Conservation (phyloP, 2,888 invertebrate genomes). For the Heliconius erato region DNA sequence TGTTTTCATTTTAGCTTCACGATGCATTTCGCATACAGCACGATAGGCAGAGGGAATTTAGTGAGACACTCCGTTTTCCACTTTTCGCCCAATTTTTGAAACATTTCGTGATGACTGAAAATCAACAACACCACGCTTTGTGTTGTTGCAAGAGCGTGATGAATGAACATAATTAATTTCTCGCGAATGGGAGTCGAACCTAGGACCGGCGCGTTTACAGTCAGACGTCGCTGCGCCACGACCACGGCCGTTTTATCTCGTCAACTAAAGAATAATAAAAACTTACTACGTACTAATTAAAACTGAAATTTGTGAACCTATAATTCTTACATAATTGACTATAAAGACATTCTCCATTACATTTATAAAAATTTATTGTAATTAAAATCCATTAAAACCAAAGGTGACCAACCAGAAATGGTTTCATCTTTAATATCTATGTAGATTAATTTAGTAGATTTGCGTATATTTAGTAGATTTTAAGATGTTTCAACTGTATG, state of each 20-base stretch:
- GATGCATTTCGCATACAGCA: not conserved
- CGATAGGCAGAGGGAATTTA: not conserved
- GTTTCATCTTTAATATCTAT: slow-evolving; percentile 27
- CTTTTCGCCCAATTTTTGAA: not conserved
- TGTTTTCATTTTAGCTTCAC: not conserved
- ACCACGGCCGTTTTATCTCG: not conserved
- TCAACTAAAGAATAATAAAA: not conserved
- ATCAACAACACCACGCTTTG: not conserved
- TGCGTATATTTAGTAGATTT: slow-evolving; percentile 35
- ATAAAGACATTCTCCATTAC: slow-evolving; percentile 3
- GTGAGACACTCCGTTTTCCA: not conserved
- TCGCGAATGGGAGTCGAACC: not conserved
- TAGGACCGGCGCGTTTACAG: not conserved
- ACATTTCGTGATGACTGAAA: not conserved
- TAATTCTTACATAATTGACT: slow-evolving; percentile 30
- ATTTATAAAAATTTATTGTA: slow-evolving; percentile 28
- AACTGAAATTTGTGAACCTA: slow-evolving; percentile 30
- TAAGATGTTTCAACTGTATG: slow-evolving; percentile 23
- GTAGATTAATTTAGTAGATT: slow-evolving; percentile 33
- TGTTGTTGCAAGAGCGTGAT: not conserved
- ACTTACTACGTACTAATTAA: not conserved
- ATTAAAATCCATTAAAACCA: slow-evolving; percentile 23
- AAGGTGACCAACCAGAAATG: slow-evolving; percentile 8
- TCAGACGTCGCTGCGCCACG: not conserved
- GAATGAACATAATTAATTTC: not conserved